Base-by-base conservation (phyloP, 2,113 vertebrate species). In the Podarcis cretensis region DNA sequence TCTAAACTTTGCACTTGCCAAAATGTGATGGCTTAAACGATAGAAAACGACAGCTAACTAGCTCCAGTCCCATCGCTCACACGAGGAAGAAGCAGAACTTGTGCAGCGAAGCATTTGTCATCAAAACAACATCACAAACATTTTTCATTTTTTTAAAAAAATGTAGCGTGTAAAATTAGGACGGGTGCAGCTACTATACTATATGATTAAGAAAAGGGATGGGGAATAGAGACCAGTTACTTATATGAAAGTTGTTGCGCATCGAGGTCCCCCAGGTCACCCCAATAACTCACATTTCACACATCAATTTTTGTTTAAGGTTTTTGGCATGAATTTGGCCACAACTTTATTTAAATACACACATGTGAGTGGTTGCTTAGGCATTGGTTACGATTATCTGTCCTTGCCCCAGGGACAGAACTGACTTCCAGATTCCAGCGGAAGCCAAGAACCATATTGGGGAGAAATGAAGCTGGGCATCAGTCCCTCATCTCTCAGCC, bases 1-100 rank as follows among this genome's bases (percentile, higher is more conserved):
- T 92, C 84, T 77, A 13, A 89, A 87, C 88, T 93, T 94, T 93
- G 37, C 30, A 91, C 92, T 93, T 91, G 81, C 30, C 76, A 94
- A 77, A 91, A 71, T 68, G 18, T 73, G 59, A 91, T 92, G 59
- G 25, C 48, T 84, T 30, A 20, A 83, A 82, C 7, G 25, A 85
- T 92, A 91, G 88, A 74, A 87, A 84, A 65, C 25, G 89, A 84
- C n/a, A 63, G 21, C 66, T 91, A 87, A 85, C 81, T 30, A 87
- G 84, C 80, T 92, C 91, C 87, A 57, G 35, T 89, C 87, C 75
- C 83, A 25, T 84, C 90, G 40, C 77, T 90, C 40, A 84, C 40
- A 65, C 65, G 43, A 91, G 37, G 89, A 90, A 89, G 66, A 85
- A 88, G 14, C 35, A 59, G 0, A 54, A 87, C 92, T 91, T 90